Evolutionary conservation across 2,797 vertebrate genomes (phyloP).

Genomic region (Sylvilagus floridanus): DNA sequence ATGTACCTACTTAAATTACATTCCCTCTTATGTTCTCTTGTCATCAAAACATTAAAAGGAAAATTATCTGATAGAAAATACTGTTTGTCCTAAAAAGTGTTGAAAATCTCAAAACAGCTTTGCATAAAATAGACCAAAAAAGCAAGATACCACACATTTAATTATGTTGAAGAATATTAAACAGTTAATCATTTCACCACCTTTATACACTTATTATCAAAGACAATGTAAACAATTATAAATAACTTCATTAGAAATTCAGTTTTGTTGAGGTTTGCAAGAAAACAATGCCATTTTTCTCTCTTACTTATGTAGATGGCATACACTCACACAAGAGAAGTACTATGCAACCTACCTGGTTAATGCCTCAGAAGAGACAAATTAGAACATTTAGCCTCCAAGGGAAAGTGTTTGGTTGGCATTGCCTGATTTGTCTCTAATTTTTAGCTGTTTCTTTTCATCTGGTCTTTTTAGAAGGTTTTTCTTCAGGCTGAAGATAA

Average conservation of each 20-base stretch:
- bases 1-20: neutral
- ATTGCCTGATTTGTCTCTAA: conserved; percentile 20
- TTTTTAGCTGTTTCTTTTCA: conserved; percentile 58
- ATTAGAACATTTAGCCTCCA: conserved; percentile 44
- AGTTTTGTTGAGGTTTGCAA: neutral
- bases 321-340: neutral
- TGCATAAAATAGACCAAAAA: conserved; percentile 9
- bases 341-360: neutral
- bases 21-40: neutral
- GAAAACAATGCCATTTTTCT: neutral
- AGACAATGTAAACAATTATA: conserved; percentile 37
- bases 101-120: conserved; percentile 52
- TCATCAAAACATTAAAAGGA: conserved; percentile 27
- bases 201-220: neutral
- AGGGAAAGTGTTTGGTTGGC: conserved; percentile 58
- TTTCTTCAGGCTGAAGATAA: conserved; percentile 53
- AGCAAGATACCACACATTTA: neutral
- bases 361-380: neutral
- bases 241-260: conserved; percentile 44
- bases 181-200: neutral
- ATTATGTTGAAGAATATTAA: conserved; percentile 26
- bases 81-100: conserved; percentile 3
- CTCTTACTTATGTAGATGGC: neutral
- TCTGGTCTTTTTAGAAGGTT: conserved; percentile 53
- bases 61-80: conserved; percentile 29